These are phyloP conservation scores for Paraplagusia blochii DNA, from an alignment of 2,113 vertebrate species.

Conservation along the genomic window DNA sequence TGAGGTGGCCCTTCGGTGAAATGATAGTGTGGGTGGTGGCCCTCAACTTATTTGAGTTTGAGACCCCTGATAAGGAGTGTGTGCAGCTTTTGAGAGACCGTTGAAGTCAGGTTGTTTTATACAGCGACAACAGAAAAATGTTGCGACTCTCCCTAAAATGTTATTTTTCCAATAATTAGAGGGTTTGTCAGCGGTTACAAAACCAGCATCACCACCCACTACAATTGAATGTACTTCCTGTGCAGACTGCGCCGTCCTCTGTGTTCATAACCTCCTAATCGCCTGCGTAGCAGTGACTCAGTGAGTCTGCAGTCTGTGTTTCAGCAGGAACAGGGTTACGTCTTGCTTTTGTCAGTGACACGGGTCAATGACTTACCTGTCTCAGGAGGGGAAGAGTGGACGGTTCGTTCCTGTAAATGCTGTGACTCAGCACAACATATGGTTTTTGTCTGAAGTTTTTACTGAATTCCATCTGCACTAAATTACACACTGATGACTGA, in stretches of 20 bases:
- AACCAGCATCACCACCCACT: background rate
- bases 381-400: background rate
- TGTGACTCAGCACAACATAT: conserved; percentile 45
- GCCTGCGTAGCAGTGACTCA: conserved; percentile 28
- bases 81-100: too few relatives aligned
- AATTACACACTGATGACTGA: conserved; percentile 54
- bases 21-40: too few relatives aligned
- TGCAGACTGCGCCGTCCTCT: conserved; percentile 10
- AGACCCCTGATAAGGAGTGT: too few relatives aligned
- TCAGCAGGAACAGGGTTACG: conserved; percentile 28
- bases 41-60: too few relatives aligned
- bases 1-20: too few relatives aligned
- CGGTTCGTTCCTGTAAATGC: conserved; percentile 37
- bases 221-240: background rate
- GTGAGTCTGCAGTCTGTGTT: conserved; percentile 7
- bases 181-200: conserved; percentile 2
- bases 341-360: conserved; percentile 44
- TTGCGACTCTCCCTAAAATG: too few relatives aligned
- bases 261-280: conserved; percentile 41
- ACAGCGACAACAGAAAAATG: too few relatives aligned
- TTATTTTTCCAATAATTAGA: too few relatives aligned
- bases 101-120: too few relatives aligned
- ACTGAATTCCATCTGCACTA: conserved; percentile 50
- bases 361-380: conserved; percentile 44
- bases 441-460: conserved; percentile 38